A percentile compares a stretch with the other conserved stretches of the same genome.
These are phyloP conservation scores for Rhizomys pruinosus DNA, from an alignment of 2,113 vertebrate genomes.

Conservation along the genomic window DNA sequence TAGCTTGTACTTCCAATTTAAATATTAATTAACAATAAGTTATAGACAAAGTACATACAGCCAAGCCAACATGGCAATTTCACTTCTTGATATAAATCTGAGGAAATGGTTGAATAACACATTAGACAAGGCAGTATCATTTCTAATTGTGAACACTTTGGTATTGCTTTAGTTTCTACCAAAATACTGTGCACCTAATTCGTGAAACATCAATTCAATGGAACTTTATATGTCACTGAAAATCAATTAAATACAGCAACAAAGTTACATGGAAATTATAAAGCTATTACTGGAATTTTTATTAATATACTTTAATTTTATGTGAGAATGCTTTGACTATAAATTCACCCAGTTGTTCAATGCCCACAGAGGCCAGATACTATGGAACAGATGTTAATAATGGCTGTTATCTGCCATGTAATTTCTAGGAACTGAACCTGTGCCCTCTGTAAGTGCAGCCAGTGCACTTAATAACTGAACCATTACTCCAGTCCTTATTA, in stretches of 20 bases:
- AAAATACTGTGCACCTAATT: not conserved
- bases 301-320: too few species aligned
- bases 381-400: too few species aligned
- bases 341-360: too few species aligned
- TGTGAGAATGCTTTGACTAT: too few species aligned
- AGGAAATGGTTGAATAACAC: not conserved
- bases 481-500: too few species aligned
- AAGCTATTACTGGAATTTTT: not conserved
- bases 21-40: not conserved
- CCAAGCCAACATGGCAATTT: not conserved
- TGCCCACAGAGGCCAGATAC: too few species aligned
- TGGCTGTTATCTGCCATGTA: too few species aligned
- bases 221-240: not conserved
- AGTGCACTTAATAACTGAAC: too few species aligned
- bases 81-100: not conserved
- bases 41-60: not conserved
- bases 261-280: not conserved
- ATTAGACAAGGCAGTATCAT: not conserved
- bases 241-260: not conserved
- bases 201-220: not conserved
- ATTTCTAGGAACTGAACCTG: too few species aligned
- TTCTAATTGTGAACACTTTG: not conserved
- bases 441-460: too few species aligned
- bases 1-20: not conserved
- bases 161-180: not conserved